phyloP scores from a whole-genome alignment of 2,797 vertebrate species.

The Glossophaga mutica region DNA sequence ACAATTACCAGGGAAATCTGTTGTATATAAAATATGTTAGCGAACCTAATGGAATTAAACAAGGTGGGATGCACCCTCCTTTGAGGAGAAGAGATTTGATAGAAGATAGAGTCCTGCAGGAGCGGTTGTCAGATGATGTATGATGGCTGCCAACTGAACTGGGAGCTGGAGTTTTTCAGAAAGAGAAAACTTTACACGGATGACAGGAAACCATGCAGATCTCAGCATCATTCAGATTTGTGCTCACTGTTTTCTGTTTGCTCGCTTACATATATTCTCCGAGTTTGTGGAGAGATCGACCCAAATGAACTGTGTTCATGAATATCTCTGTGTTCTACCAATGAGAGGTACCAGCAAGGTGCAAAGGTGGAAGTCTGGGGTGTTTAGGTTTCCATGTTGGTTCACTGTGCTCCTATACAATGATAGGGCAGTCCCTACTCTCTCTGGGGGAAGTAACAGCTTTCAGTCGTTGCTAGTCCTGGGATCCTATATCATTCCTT shows the following conservation, averaged over 20 bases:
- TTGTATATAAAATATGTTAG: background rate
- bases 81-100: background rate
- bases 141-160: background rate
- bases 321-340: background rate
- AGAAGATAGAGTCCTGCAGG: background rate
- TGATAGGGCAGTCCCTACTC: background rate
- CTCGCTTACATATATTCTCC: background rate
- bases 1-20: background rate
- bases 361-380: too few species aligned
- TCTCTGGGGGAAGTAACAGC: background rate
- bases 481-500: background rate
- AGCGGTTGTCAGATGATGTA: background rate
- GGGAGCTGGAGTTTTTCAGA: background rate
- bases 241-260: background rate
- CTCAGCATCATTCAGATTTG: background rate
- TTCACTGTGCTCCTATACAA: background rate
- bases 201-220: background rate
- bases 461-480: background rate
- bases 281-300: background rate
- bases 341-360: too few species aligned
- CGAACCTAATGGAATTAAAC: background rate
- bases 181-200: background rate
- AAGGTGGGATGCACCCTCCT: background rate
- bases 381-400: background rate
- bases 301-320: background rate